Base-by-base conservation (phyloP, 2,113 vertebrate species). In the Nyctibius bracteatus region DNA sequence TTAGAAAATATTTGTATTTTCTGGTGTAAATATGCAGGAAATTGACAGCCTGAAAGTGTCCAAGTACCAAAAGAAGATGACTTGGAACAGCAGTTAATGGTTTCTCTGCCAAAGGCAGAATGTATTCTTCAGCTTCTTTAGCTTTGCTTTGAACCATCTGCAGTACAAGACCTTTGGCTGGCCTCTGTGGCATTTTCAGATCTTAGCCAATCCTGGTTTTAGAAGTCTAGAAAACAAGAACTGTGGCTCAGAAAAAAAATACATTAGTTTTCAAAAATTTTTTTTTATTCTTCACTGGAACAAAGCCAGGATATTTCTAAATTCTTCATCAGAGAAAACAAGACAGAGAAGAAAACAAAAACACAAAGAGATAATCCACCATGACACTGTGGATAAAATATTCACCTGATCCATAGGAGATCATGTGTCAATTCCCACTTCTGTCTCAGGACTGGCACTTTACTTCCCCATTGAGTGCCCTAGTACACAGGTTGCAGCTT, bases 181-280 rank as follows among this genome's bases (percentile, higher is more conserved):
- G 8, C 59, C 16, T 79, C 19, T 74, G 31, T 10, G 5, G 1
- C 16, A n/a, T 70, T 72, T 94, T 92, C 52, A 81, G 25, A 74
- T 84, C 46, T 72, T 67, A 62, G 19, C 15, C 9, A 30, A 18
- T 54, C n/a, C 10, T 52, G 33, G 47, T 67, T 89, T 94, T 46
- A 47, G 33, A 86, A 74, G 31, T 47, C 39, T 43, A 39, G 35
- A 71, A 65, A 88, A 54, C 5, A 67, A 59, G 49, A 63, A 10
- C 16, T 51, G 7, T 30, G 16, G 5, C 25, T 70, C 30, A 82
- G 12, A 46, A 27, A 57, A 51, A 51, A 55, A 20, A 43, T 5
- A 27, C 2, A 27, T 5, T 17, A 0, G 1, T 54, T 63, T 63
- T 14, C 8, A 43, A 30, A 65, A 58, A 44, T 20, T 1, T 6